These are phyloP conservation scores for Tragelaphus oryx DNA, from an alignment of 2,797 vertebrate genomes.

Conservation along the genomic window DNA sequence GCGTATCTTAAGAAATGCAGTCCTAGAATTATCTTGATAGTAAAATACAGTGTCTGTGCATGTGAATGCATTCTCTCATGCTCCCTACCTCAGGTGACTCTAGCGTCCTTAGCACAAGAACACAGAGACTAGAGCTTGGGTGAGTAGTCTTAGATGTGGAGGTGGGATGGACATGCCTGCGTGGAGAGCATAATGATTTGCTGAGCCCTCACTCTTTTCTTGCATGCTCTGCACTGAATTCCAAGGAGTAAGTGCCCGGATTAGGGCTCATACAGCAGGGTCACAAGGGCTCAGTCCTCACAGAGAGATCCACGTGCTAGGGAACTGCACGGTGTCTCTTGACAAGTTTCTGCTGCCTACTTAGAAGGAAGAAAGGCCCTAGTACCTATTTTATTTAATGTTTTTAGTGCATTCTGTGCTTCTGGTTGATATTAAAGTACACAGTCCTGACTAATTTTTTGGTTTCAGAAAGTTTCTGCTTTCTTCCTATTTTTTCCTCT, in stretches of 20 bases:
- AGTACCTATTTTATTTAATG: neutral
- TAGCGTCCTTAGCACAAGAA: neutral
- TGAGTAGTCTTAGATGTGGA: neutral
- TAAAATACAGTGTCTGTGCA: neutral
- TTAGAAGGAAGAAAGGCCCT: neutral
- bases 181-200: rapidly evolving
- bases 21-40: neutral
- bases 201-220: neutral
- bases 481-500: neutral
- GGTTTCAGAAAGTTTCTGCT: neutral
- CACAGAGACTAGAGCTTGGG: neutral
- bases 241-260: neutral
- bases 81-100: neutral
- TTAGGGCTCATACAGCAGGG: neutral
- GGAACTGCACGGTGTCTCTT: neutral
- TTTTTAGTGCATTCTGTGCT: neutral
- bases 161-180: neutral
- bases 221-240: rapidly evolving
- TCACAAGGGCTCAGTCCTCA: neutral
- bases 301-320: neutral
- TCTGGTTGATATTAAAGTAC: neutral
- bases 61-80: rapidly evolving
- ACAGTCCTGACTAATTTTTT: neutral
- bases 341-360: neutral
- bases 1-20: neutral